Evolutionary conservation across 2,888 invertebrate species (phyloP).

Genomic region (Cactoblastis cactorum): DNA sequence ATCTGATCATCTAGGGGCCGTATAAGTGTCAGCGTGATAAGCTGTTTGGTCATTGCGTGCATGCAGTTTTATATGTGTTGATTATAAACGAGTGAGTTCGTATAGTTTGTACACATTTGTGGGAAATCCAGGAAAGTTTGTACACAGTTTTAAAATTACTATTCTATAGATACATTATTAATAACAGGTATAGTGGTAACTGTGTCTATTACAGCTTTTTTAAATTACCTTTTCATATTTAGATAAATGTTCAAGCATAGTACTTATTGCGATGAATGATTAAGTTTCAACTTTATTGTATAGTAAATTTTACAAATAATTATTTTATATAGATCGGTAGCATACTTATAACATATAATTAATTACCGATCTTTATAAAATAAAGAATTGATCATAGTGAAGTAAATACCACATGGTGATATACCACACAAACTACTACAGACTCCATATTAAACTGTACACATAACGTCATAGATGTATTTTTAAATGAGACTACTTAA

Average conservation of each 20-base stretch:
- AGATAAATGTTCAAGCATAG: not conserved
- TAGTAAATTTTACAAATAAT: not conserved
- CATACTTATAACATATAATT: too few relatives aligned
- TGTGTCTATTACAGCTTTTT: not conserved
- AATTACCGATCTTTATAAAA: too few relatives aligned
- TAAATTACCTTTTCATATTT: not conserved
- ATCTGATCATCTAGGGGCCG: too few relatives aligned
- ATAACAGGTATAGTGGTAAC: not conserved
- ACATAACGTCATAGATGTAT: too few relatives aligned
- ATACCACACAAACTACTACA: too few relatives aligned
- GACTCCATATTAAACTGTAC: too few relatives aligned
- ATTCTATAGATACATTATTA: not conserved
- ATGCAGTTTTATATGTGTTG: conserved; percentile 3
- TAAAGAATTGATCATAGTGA: too few relatives aligned
- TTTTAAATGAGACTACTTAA: too few relatives aligned
- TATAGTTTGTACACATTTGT: conserved; percentile 3
- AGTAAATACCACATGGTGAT: too few relatives aligned
- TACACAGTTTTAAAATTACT: not conserved
- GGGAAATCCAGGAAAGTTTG: conserved; percentile 3
- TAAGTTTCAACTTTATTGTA: not conserved
- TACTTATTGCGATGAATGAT: not conserved
- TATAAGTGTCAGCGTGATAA: conserved; percentile 3
- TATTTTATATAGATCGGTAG: too few relatives aligned
- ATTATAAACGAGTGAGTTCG: not conserved
- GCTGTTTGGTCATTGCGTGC: not conserved